A percentile compares a stretch with the other conserved stretches of the same genome.
Evolutionary conservation across 2,888 invertebrate species (phyloP).

Genomic region (Caenorhabditis japonica): DNA sequence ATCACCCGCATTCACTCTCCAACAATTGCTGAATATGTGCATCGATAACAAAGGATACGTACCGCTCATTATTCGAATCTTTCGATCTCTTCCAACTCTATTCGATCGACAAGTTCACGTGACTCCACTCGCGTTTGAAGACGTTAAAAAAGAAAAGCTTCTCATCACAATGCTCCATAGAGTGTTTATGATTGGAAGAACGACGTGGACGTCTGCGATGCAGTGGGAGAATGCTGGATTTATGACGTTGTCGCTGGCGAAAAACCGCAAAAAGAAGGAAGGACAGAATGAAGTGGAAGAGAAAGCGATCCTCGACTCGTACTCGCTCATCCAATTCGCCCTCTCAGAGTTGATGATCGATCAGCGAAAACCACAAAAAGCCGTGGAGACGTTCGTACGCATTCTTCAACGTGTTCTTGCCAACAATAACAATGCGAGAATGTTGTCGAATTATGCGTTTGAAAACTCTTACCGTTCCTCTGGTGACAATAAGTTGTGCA

Average conservation of each 20-base stretch:
- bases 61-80: conserved; percentile 28
- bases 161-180: conserved; percentile 22
- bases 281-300: conserved; percentile 8
- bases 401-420: conserved; percentile 35
- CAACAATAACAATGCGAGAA: conserved; percentile 29
- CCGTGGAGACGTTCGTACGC: conserved; percentile 15
- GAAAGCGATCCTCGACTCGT: conserved; percentile 18
- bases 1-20: conserved; percentile 32
- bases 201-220: conserved; percentile 8
- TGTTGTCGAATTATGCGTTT: conserved; percentile 21
- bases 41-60: conserved; percentile 31
- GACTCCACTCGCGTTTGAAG: conserved; percentile 13
- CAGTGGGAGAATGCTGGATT: conserved; percentile 36
- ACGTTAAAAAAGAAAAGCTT: conserved; percentile 12
- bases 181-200: conserved; percentile 21
- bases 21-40: conserved; percentile 28
- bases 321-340: conserved; percentile 11
- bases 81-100: conserved; percentile 18
- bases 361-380: conserved; percentile 4
- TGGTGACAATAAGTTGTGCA: conserved; percentile 1
- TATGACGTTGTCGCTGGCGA: conserved; percentile 25
- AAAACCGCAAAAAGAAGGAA: conserved; percentile 28
- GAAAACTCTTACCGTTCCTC: not conserved
- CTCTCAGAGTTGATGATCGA: conserved; percentile 3
- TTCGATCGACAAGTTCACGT: conserved; percentile 14